Conservation (phyloP, 2,888 invertebrate genomes). For the Mimas tiliae region DNA sequence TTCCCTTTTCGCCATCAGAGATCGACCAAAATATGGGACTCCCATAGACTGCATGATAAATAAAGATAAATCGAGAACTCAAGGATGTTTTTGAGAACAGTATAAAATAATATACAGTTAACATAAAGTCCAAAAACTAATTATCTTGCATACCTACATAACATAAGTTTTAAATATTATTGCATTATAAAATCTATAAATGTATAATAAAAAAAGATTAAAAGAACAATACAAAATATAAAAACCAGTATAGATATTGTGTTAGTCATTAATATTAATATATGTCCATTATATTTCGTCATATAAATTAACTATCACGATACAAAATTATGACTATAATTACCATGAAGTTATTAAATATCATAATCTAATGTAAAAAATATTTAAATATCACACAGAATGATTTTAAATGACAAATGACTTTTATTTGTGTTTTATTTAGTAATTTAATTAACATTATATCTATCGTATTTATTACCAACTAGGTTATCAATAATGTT, state of each 20-base stretch:
- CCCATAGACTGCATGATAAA: too few species aligned
- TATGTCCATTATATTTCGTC: slow-evolving; percentile 3
- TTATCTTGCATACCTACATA: too few species aligned
- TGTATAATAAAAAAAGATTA: background rate
- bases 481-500: background rate
- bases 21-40: too few species aligned
- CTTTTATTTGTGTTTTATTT: background rate
- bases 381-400: slow-evolving; percentile 1
- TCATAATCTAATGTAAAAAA: background rate
- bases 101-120: too few species aligned
- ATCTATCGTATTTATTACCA: background rate
- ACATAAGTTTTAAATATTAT: background rate
- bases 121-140: too few species aligned
- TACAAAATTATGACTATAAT: background rate
- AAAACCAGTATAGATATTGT: background rate
- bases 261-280: background rate
- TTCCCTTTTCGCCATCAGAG: too few species aligned
- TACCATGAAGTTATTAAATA: slow-evolving; percentile 1
- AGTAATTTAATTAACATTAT: slow-evolving; percentile 3
- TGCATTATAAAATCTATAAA: background rate
- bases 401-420: background rate
- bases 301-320: background rate
- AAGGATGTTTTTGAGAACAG: too few species aligned
- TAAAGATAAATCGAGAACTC: too few species aligned
- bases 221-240: background rate